Conservation (phyloP, 2,888 invertebrate genomes). For the Leucophenga maculata region DNA sequence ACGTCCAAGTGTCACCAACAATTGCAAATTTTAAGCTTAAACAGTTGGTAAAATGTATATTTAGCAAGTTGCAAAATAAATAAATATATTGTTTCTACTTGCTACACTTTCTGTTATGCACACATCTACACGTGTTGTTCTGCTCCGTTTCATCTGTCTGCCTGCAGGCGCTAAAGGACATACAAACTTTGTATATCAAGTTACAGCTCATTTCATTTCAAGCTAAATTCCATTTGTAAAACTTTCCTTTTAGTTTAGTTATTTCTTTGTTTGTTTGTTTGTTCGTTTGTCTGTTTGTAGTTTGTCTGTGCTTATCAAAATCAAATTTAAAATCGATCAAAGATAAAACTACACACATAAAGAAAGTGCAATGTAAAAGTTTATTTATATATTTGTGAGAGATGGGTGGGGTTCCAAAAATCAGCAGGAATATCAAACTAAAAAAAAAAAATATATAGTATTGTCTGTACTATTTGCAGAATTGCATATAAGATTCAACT, state of each 20-base stretch:
- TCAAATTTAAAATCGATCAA: constrained; percentile 10
- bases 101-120: too few relatives aligned
- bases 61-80: too few relatives aligned
- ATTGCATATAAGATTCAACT: constrained; percentile 19
- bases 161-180: not conserved
- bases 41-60: too few relatives aligned
- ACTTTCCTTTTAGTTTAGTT: not conserved
- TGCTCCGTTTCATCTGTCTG: not conserved
- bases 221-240: not conserved
- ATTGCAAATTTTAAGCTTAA: too few relatives aligned
- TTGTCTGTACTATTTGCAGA: not conserved
- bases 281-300: too few relatives aligned
- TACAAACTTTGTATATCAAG: too few relatives aligned
- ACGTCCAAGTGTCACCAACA: too few relatives aligned
- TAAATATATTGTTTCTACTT: too few relatives aligned
- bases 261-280: not conserved
- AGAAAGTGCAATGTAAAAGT: not conserved
- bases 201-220: not conserved
- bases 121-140: too few relatives aligned
- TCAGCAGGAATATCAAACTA: not conserved
- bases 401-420: not conserved
- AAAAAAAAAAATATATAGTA: not conserved
- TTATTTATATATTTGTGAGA: constrained; percentile 3
- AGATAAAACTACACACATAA: not conserved
- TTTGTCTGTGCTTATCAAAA: not conserved